Evolutionary conservation across 2,113 vertebrate genomes (phyloP).

Genomic region (Scartelaos histophorus): DNA sequence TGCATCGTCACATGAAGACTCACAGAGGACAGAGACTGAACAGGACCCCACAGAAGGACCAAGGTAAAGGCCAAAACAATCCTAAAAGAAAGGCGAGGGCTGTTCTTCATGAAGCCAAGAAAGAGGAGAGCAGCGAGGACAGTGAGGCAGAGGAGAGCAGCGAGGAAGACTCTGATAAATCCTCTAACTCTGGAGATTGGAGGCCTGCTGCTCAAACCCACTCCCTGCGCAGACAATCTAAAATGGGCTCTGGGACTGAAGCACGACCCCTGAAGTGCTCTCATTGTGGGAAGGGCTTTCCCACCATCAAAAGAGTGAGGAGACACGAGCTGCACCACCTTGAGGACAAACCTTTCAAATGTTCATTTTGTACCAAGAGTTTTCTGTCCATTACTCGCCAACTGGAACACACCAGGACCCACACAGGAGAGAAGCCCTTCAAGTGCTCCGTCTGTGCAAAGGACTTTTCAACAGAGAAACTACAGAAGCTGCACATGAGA

Average conservation of each 20-base stretch:
- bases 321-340: background rate
- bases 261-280: background rate
- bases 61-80: background rate
- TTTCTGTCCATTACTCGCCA: too few species aligned
- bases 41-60: background rate
- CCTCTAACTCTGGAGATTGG: background rate
- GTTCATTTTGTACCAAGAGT: background rate
- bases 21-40: background rate
- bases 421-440: background rate
- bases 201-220: background rate
- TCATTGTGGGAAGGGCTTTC: background rate
- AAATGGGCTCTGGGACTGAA: background rate
- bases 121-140: background rate
- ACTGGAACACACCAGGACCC: background rate
- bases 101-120: background rate
- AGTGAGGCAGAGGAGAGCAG: too few species aligned
- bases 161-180: background rate
- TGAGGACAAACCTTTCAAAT: background rate
- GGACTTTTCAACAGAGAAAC: background rate
- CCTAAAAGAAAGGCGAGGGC: background rate
- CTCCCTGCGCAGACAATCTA: background rate
- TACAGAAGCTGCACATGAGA: background rate
- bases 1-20: background rate
- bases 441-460: background rate
- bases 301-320: background rate